Percentiles rank a stretch among this genome's conserved stretches.
These are phyloP conservation scores for Sturnira hondurensis DNA, from an alignment of 2,113 vertebrate genomes.

Conservation along the genomic window DNA sequence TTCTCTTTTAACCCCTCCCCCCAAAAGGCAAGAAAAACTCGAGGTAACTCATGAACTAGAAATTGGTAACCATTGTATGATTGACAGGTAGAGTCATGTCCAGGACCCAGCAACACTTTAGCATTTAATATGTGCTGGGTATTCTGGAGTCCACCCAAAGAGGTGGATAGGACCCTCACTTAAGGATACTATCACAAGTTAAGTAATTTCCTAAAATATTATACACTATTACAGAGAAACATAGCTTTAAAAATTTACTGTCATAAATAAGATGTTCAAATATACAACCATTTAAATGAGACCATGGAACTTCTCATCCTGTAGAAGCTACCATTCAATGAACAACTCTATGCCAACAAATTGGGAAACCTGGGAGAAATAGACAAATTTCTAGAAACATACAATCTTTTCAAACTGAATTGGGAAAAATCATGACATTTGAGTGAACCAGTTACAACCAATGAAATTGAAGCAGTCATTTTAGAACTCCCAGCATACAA, in stretches of 20 bases:
- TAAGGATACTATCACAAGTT: background rate
- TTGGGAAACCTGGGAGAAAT: too few relatives aligned
- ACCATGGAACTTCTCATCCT: background rate
- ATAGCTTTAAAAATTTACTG: background rate
- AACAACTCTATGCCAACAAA: too few relatives aligned
- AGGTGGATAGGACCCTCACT: background rate
- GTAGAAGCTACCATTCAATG: background rate
- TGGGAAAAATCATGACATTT: too few relatives aligned
- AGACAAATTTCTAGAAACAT: too few relatives aligned
- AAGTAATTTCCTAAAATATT: background rate
- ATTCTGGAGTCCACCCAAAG: background rate
- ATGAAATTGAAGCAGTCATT: too few relatives aligned
- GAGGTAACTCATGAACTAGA: background rate
- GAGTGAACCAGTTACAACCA: too few relatives aligned
- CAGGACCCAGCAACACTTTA: background rate
- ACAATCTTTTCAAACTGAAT: too few relatives aligned
- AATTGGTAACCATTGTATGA: background rate
- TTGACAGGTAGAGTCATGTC: background rate
- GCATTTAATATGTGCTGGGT: background rate
- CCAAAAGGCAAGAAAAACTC: background rate
- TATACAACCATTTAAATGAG: conserved; percentile 16
- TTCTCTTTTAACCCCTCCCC: background rate
- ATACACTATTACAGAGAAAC: background rate
- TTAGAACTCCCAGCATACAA: too few relatives aligned
- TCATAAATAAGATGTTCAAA: conserved; percentile 8